A percentile compares a stretch with the other conserved stretches of the same genome.
Conservation (phyloP, 2,888 invertebrate genomes). For the Anoplius nigerrimus region DNA sequence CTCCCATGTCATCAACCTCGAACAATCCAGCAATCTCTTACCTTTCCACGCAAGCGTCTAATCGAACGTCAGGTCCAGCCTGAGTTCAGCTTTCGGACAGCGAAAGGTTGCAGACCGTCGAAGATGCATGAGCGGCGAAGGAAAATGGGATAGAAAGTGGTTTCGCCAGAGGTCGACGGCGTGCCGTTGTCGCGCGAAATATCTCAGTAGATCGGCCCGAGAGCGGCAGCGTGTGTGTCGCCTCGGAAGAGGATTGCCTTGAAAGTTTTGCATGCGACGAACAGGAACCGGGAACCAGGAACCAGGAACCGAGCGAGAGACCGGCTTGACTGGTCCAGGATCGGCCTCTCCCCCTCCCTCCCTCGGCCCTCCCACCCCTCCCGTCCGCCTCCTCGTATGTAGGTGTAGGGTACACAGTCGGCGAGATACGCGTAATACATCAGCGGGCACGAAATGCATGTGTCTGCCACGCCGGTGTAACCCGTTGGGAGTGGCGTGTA, state of each 20-base stretch:
- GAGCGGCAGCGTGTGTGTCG: constrained; percentile 15
- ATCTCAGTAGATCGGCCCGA: constrained; percentile 27
- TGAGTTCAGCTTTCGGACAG: no score
- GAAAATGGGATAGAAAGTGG: no score
- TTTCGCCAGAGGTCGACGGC: no score
- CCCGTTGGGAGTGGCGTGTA: constrained; percentile 54
- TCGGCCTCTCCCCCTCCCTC: no score
- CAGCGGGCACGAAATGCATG: constrained; percentile 40
- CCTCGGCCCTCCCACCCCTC: no score
- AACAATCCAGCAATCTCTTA: no score
- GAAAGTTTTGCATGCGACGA: constrained; percentile 52
- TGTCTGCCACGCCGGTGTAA: constrained; percentile 47
- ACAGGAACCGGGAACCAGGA: constrained; percentile 63
- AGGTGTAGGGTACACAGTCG: constrained; percentile 31
- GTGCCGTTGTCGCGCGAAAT: constrained; percentile 21
- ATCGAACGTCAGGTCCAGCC: no score
- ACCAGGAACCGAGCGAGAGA: constrained; percentile 57
- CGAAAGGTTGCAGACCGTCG: no score
- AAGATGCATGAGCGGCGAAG: no score
- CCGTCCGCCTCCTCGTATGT: constrained; percentile 25
- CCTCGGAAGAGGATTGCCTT: constrained; percentile 55
- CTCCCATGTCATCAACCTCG: no score
- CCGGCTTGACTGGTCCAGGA: constrained; percentile 60
- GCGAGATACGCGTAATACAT: constrained; percentile 49
- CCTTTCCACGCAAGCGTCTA: no score